Conservation (phyloP, 2,113 vertebrate genomes). For the Colossoma macropomum region DNA sequence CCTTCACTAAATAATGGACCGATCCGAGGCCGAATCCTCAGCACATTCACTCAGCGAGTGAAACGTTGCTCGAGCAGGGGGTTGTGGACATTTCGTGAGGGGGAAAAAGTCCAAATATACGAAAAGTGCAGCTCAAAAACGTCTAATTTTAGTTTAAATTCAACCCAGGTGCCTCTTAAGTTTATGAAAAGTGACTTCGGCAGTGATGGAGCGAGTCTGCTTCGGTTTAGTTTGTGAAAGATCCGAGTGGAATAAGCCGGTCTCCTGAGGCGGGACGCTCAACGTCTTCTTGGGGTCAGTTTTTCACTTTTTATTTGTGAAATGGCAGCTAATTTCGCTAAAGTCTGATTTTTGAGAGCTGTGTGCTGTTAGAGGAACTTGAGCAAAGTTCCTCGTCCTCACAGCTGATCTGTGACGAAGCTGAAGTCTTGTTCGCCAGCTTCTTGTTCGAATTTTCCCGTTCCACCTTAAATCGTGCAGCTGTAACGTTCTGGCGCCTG, state of each 20-base stretch:
- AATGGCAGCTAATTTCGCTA: background rate
- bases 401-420: background rate
- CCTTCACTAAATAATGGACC: background rate
- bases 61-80: background rate
- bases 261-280: constrained; percentile 21
- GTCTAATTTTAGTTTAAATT: background rate
- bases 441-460: too few relatives aligned
- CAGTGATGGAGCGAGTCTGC: constrained; percentile 46
- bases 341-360: background rate
- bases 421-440: too few relatives aligned
- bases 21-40: constrained; percentile 13
- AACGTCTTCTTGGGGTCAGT: constrained; percentile 58
- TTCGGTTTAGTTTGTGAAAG: constrained; percentile 28
- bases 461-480: too few relatives aligned
- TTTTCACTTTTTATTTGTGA: background rate
- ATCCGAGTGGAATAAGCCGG: constrained; percentile 53
- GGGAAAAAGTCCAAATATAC: background rate
- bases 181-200: constrained; percentile 49
- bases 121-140: background rate
- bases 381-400: background rate
- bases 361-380: background rate
- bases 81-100: background rate
- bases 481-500: too few relatives aligned
- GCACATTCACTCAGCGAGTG: constrained; percentile 16
- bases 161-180: background rate